A percentile compares a stretch with the other conserved stretches of the same genome.
Evolutionary conservation across 1,140 invertebrate species (phyloP).

Genomic region (Drosophila ananassae): DNA sequence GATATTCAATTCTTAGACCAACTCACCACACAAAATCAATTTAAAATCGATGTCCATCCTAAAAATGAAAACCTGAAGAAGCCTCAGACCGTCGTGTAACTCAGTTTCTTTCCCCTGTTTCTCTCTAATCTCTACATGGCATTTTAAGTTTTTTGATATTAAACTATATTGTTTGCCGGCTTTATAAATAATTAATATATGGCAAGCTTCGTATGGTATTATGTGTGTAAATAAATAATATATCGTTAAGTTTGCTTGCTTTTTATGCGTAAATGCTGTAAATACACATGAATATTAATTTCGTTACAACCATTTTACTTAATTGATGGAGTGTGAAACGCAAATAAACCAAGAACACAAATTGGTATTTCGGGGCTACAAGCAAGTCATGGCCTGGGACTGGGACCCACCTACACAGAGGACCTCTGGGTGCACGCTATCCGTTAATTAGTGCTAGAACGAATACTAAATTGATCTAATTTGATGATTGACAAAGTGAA

Average conservation of each 20-base stretch:
- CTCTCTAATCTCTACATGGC: constrained; percentile 40
- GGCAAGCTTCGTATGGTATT: constrained; percentile 27
- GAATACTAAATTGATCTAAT: constrained; percentile 9
- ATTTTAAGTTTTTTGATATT: constrained; percentile 32
- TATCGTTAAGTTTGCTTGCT: constrained; percentile 54
- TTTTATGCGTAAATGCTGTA: constrained; percentile 75
- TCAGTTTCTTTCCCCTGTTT: constrained; percentile 39
- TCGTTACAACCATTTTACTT: constrained; percentile 40
- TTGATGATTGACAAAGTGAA: constrained; percentile 35
- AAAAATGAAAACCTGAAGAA: constrained; percentile 13
- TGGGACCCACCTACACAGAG: neutral
- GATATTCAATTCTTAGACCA: constrained; percentile 28
- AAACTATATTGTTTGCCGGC: constrained; percentile 33
- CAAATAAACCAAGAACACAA: constrained; percentile 30
- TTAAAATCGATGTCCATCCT: constrained; percentile 20
- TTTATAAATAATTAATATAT: constrained; percentile 35
- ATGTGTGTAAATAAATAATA: constrained; percentile 31
- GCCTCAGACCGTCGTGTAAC: constrained; percentile 23
- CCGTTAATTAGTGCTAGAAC: constrained; percentile 38
- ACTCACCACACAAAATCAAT: constrained; percentile 82
- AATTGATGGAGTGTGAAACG: constrained; percentile 41
- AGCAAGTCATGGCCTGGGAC: constrained; percentile 67
- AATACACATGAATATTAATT: constrained; percentile 61
- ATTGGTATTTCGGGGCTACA: constrained; percentile 60
- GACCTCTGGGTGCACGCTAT: constrained; percentile 57